phyloP scores from a whole-genome alignment of 2,888 invertebrate species.

The Ochropleura plecta region DNA sequence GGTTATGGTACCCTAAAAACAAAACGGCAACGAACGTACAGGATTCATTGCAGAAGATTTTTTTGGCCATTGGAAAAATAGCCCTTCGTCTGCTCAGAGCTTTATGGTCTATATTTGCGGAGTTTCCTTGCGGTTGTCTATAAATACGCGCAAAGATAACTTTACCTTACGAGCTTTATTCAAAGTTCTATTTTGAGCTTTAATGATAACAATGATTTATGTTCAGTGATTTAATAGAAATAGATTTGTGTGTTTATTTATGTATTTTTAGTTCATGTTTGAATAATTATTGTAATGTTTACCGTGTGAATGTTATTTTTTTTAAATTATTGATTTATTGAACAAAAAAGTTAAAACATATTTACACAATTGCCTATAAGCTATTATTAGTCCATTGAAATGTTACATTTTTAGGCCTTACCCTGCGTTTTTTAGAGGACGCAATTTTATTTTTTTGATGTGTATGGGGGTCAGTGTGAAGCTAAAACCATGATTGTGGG shows the following conservation, averaged over 20 bases:
- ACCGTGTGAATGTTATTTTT: neutral
- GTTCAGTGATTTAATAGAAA: slow-evolving; percentile 15
- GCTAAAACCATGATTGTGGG: too few relatives aligned
- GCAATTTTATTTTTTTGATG: too few relatives aligned
- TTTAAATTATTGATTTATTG: neutral
- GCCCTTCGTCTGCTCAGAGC: neutral
- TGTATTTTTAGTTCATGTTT: slow-evolving; percentile 16
- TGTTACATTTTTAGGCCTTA: too few relatives aligned
- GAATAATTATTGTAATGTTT: slow-evolving; percentile 26
- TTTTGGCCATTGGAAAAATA: neutral
- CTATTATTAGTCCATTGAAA: too few relatives aligned
- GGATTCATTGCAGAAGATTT: neutral
- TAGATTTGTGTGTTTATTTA: slow-evolving; percentile 9
- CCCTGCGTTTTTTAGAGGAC: too few relatives aligned
- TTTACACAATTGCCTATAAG: too few relatives aligned
- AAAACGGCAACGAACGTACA: neutral
- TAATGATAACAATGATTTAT: slow-evolving; percentile 44
- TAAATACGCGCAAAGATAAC: slow-evolving; percentile 54
- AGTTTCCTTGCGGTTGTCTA: slow-evolving; percentile 46
- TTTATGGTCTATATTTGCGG: slow-evolving; percentile 52
- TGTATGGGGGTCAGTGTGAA: too few relatives aligned
- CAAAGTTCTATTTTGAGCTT: slow-evolving; percentile 50
- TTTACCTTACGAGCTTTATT: slow-evolving; percentile 40
- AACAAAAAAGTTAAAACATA: too few relatives aligned
- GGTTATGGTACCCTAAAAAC: neutral